phyloP scores from a whole-genome alignment of 2,113 vertebrate species.

The Tautogolabrus adspersus region DNA sequence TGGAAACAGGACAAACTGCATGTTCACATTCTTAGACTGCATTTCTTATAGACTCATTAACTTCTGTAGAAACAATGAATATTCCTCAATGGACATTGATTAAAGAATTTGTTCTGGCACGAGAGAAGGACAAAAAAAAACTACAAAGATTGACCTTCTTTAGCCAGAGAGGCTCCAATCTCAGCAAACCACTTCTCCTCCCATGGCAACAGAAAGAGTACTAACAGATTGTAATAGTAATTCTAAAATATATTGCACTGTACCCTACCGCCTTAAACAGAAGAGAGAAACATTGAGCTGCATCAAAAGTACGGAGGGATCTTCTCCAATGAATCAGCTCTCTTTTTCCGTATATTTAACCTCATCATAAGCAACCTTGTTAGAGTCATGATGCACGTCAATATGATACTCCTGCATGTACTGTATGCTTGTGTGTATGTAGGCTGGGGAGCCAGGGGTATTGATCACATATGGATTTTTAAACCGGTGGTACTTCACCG shows the following conservation, averaged over 20 bases:
- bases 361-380: conserved; percentile 58
- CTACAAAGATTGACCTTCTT: conserved; percentile 41
- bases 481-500: conserved; percentile 78
- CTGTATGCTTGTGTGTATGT: conserved; percentile 53
- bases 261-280: conserved; percentile 50
- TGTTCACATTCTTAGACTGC: conserved; percentile 8
- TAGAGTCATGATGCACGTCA: conserved; percentile 61
- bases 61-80: conserved; percentile 49
- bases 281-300: conserved; percentile 34
- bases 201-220: conserved; percentile 67
- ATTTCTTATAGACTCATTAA: neutral
- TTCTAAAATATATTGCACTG: conserved; percentile 40
- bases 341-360: conserved; percentile 1
- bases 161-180: conserved; percentile 37
- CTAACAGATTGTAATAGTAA: conserved; percentile 60
- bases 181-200: conserved; percentile 45
- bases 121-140: conserved; percentile 51
- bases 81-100: conserved; percentile 60
- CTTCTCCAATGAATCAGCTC: neutral
- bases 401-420: conserved; percentile 53
- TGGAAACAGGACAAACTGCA: conserved; percentile 10
- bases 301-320: conserved; percentile 3
- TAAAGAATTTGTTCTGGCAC: conserved; percentile 37
- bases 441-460: conserved; percentile 79
- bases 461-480: conserved; percentile 87